Evolutionary conservation across 1,140 invertebrate species (phyloP).

Genomic region (Amyelois transitella): DNA sequence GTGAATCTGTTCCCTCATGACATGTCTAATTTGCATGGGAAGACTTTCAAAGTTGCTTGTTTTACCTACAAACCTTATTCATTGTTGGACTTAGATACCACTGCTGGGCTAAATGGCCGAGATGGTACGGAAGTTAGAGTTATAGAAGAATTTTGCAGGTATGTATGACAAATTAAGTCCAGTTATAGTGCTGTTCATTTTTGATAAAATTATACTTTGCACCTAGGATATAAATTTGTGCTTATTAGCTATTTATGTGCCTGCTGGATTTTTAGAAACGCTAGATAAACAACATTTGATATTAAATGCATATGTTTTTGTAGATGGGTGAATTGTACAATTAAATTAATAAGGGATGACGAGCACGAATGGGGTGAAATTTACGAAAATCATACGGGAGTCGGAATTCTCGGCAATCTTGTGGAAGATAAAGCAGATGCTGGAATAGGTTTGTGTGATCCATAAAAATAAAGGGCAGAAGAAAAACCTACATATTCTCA

Average conservation of each 20-base stretch:
- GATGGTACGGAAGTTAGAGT: constrained; percentile 61
- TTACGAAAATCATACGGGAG: constrained; percentile 75
- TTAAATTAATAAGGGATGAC: constrained; percentile 69
- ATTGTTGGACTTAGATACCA: constrained; percentile 46
- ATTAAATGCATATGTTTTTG: constrained; percentile 4
- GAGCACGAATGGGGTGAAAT: constrained; percentile 76
- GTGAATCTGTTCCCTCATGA: constrained; percentile 53
- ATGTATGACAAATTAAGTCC: constrained; percentile 8
- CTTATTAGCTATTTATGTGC: not conserved
- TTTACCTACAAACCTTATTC: constrained; percentile 65
- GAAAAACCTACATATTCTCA: not conserved
- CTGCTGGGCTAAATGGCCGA: constrained; percentile 28
- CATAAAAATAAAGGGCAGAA: not conserved
- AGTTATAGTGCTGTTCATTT: not conserved
- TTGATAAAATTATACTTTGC: constrained; percentile 3
- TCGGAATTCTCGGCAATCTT: constrained; percentile 76
- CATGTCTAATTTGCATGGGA: constrained; percentile 50
- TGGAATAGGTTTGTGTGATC: constrained; percentile 70
- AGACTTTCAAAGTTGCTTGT: constrained; percentile 47
- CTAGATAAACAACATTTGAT: not conserved
- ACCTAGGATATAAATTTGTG: too few species aligned
- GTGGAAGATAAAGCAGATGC: constrained; percentile 75
- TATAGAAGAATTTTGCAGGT: constrained; percentile 64
- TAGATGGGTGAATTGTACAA: constrained; percentile 71
- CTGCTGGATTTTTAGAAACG: too few species aligned